These are phyloP conservation scores for Rhagonycha fulva DNA, from an alignment of 2,888 invertebrate species.

Conservation along the genomic window DNA sequence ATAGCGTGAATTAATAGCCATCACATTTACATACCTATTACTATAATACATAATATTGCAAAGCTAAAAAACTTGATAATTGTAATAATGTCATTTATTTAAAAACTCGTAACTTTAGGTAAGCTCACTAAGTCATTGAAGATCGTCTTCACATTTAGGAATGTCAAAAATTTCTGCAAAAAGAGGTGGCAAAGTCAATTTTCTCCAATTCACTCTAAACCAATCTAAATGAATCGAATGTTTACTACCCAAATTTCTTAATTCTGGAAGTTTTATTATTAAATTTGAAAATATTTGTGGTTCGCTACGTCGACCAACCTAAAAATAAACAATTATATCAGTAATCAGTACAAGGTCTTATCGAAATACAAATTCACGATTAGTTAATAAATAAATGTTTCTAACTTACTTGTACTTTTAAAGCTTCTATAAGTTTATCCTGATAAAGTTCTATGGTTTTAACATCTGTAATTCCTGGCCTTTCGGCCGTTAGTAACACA, in stretches of 20 bases:
- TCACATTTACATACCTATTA: constrained; percentile 21
- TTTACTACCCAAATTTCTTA: constrained; percentile 78
- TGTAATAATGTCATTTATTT: constrained; percentile 9
- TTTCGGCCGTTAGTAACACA: constrained; percentile 80
- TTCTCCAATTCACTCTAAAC: constrained; percentile 89
- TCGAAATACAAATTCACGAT: neutral
- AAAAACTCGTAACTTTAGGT: neutral
- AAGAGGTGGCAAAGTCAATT: constrained; percentile 84
- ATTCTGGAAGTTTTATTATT: constrained; percentile 71
- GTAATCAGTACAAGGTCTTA: neutral
- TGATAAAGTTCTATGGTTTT: constrained; percentile 79
- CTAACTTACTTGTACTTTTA: constrained; percentile 72
- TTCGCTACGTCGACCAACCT: constrained; percentile 64
- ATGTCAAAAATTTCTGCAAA: constrained; percentile 98
- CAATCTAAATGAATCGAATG: constrained; percentile 86
- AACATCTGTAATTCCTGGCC: constrained; percentile 78
- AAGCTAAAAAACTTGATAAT: constrained; percentile 26
- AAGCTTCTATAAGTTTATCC: constrained; percentile 84
- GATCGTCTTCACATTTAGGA: constrained; percentile 79
- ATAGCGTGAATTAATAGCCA: constrained; percentile 17
- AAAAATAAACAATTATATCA: constrained; percentile 33
- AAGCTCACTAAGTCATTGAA: constrained; percentile 47
- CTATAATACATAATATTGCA: constrained; percentile 21
- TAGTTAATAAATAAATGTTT: neutral
- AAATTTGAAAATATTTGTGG: constrained; percentile 62